Conservation (phyloP, 2,888 invertebrate species). For the Argyra leucocephala region DNA sequence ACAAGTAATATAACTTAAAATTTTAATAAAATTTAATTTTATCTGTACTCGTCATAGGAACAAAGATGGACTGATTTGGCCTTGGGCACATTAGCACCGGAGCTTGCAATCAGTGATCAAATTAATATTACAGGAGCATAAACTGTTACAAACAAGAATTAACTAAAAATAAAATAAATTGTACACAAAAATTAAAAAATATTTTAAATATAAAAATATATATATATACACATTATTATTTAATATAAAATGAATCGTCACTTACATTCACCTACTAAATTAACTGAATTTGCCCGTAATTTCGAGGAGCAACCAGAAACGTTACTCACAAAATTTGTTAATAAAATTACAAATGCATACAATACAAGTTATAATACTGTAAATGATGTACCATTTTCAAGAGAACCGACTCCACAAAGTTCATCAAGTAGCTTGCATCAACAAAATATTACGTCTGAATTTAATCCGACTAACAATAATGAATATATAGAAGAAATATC, state of each 20-base stretch:
- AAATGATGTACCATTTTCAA: constrained; percentile 35
- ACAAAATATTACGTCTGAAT: constrained; percentile 13
- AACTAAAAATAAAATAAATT: constrained; percentile 15
- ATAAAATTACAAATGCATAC: constrained; percentile 42
- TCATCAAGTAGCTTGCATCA: constrained; percentile 30
- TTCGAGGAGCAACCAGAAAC: constrained; percentile 43
- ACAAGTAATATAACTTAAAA: constrained; percentile 51
- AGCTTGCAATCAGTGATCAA: constrained; percentile 40
- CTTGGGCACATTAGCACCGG: constrained; percentile 44
- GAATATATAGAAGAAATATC: background rate
- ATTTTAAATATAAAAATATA: constrained; percentile 22
- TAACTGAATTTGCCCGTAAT: constrained; percentile 64
- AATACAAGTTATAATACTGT: constrained; percentile 42
- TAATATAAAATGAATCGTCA: constrained; percentile 47
- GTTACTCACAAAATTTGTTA: constrained; percentile 41
- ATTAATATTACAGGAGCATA: constrained; percentile 38
- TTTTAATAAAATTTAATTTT: constrained; percentile 13
- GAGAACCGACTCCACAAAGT: constrained; percentile 21
- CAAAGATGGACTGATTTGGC: constrained; percentile 56
- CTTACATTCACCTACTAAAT: constrained; percentile 54
- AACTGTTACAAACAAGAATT: constrained; percentile 17
- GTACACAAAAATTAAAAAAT: constrained; percentile 17
- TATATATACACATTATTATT: constrained; percentile 18
- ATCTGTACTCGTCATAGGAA: constrained; percentile 44
- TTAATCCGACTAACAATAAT: background rate